Evolutionary conservation across 2,888 invertebrate genomes (phyloP).

Genomic region (Conistra vaccinii): DNA sequence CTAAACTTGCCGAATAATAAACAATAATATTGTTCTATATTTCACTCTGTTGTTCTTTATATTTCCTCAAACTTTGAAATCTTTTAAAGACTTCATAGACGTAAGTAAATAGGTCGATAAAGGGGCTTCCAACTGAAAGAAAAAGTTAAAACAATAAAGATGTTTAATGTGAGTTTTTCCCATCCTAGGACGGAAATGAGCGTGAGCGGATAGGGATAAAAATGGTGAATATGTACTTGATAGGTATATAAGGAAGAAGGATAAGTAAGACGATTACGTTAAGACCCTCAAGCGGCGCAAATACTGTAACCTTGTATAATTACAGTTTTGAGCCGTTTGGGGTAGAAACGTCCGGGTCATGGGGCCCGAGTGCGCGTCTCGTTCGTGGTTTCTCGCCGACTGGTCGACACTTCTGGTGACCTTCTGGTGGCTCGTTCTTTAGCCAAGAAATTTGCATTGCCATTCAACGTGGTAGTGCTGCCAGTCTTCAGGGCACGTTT

Average conservation of each 20-base stretch:
- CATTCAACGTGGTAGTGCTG: too few species aligned
- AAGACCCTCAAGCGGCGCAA: too few species aligned
- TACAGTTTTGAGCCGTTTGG: too few species aligned
- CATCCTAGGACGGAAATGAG: not conserved
- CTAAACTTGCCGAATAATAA: not conserved
- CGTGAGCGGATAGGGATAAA: not conserved
- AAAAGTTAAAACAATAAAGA: conserved; percentile 46
- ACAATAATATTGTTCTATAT: not conserved
- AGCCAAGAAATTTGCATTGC: too few species aligned
- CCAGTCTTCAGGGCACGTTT: too few species aligned
- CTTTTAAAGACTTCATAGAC: conserved; percentile 19
- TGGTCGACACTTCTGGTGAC: too few species aligned
- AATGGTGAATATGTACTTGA: not conserved
- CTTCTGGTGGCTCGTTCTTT: too few species aligned
- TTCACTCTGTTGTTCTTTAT: conserved; percentile 18
- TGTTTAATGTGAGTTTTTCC: conserved; percentile 11
- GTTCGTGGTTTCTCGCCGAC: too few species aligned
- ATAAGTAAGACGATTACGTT: too few species aligned
- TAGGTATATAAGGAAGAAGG: not conserved
- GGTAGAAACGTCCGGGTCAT: too few species aligned
- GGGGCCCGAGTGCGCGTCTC: too few species aligned
- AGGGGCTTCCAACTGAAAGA: conserved; percentile 2
- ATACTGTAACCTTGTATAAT: too few species aligned
- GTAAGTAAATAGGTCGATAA: conserved; percentile 1
- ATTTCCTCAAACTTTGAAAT: conserved; percentile 43